Conservation (phyloP, 2,797 vertebrate genomes). For the Helicolenus hilgendorfi region DNA sequence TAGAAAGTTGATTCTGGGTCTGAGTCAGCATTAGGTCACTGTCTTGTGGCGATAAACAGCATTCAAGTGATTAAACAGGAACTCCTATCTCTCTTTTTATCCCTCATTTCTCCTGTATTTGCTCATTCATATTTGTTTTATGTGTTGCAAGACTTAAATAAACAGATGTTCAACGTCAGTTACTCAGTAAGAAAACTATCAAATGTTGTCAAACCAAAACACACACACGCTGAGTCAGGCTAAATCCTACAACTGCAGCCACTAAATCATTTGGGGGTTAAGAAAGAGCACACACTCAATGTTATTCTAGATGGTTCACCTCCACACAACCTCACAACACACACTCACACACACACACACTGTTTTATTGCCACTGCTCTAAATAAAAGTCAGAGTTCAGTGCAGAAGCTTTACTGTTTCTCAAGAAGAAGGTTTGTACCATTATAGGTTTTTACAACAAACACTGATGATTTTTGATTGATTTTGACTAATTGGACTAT, state of each 20-base stretch:
- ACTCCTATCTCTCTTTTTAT: neutral
- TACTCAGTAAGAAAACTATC: slow-evolving; percentile 11
- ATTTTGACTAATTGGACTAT: too few species aligned
- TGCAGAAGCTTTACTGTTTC: neutral
- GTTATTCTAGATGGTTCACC: slow-evolving; percentile 30
- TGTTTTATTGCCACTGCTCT: neutral
- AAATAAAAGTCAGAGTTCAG: neutral
- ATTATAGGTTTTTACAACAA: neutral
- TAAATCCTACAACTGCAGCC: neutral
- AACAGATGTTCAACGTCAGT: neutral
- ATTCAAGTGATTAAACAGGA: neutral
- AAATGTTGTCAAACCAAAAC: slow-evolving; percentile 23
- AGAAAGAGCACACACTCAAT: neutral
- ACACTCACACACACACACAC: neutral
- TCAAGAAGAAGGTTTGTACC: neutral
- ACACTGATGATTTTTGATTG: too few species aligned
- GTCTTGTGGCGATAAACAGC: neutral
- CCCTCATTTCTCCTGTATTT: neutral
- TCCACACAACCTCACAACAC: slow-evolving; percentile 28
- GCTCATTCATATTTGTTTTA: neutral
- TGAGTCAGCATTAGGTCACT: neutral
- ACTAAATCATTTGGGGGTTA: slow-evolving; percentile 10
- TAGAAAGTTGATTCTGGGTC: neutral
- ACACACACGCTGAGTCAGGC: neutral
- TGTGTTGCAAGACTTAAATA: neutral